These are phyloP conservation scores for Trachops cirrhosus DNA, from an alignment of 2,797 vertebrate species.

Conservation along the genomic window DNA sequence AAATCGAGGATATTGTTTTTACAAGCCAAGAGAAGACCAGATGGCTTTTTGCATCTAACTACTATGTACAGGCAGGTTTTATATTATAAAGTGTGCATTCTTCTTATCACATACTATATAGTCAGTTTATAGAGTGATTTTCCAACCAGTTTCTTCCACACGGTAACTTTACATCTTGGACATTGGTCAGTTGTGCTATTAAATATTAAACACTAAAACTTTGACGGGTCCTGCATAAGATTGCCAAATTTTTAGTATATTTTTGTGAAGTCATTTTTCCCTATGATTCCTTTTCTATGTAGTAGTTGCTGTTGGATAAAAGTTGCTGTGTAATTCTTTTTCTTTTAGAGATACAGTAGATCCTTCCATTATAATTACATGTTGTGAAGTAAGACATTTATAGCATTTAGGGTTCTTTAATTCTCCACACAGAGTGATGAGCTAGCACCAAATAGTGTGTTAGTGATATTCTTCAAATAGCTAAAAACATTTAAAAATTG, in stretches of 20 bases:
- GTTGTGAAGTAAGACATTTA: conserved; percentile 59
- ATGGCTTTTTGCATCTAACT: conserved; percentile 80
- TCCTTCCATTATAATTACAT: neutral
- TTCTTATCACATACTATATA: conserved; percentile 79
- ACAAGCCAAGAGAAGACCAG: conserved; percentile 73
- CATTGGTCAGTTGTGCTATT: conserved; percentile 72
- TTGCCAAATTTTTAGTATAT: conserved; percentile 63
- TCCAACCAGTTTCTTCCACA: conserved; percentile 66
- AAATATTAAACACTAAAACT: conserved; percentile 76
- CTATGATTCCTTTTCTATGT: conserved; percentile 70
- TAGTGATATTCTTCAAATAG: conserved; percentile 24
- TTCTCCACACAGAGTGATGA: conserved; percentile 10
- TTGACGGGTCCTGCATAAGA: conserved; percentile 53
- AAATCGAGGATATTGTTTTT: conserved; percentile 66
- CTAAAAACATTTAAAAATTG: neutral
- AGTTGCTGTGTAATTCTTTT: conserved; percentile 53
- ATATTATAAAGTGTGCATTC: conserved; percentile 85
- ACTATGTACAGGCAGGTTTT: conserved; percentile 88
- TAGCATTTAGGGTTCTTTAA: conserved; percentile 16
- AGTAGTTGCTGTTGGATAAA: conserved; percentile 70
- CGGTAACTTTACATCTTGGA: conserved; percentile 71
- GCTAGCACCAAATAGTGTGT: neutral
- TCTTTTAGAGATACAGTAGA: conserved; percentile 8
- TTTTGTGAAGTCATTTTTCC: conserved; percentile 70
- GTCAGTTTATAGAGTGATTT: conserved; percentile 74